Evolutionary conservation across 2,888 invertebrate species (phyloP).

Genomic region (Myopa testacea): DNA sequence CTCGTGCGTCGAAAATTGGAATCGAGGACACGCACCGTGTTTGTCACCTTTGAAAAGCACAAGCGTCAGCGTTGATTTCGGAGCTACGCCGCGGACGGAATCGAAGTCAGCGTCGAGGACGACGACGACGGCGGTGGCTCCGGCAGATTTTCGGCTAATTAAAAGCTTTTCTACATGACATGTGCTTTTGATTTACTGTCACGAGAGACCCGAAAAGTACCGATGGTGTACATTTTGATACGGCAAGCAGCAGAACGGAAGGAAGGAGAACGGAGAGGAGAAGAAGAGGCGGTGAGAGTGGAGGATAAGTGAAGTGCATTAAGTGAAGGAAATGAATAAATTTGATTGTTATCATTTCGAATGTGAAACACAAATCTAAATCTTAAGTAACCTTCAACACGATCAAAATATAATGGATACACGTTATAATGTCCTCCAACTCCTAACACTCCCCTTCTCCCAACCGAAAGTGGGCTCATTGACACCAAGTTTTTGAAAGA

Average conservation of each 20-base stretch:
- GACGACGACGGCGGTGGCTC: neutral
- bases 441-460: too few species aligned
- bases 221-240: neutral
- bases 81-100: neutral
- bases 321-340: constrained; percentile 8
- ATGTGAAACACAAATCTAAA: too few species aligned
- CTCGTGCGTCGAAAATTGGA: neutral
- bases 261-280: neutral
- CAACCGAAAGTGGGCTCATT: too few species aligned
- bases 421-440: too few species aligned
- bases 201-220: constrained; percentile 12
- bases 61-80: neutral
- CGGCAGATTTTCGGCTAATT: constrained; percentile 23
- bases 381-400: neutral
- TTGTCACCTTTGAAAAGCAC: neutral
- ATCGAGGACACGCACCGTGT: neutral
- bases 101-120: neutral
- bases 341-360: neutral
- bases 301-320: neutral
- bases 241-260: neutral
- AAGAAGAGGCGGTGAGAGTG: neutral
- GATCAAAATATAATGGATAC: too few species aligned
- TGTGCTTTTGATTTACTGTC: constrained; percentile 22
- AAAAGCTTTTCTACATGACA: constrained; percentile 12
- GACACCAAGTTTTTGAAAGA: too few species aligned